Evolutionary conservation across 2,888 invertebrate species (phyloP), one percentile per base, ranked within the genome.

Genomic region (Uropetala carovei): DNA sequence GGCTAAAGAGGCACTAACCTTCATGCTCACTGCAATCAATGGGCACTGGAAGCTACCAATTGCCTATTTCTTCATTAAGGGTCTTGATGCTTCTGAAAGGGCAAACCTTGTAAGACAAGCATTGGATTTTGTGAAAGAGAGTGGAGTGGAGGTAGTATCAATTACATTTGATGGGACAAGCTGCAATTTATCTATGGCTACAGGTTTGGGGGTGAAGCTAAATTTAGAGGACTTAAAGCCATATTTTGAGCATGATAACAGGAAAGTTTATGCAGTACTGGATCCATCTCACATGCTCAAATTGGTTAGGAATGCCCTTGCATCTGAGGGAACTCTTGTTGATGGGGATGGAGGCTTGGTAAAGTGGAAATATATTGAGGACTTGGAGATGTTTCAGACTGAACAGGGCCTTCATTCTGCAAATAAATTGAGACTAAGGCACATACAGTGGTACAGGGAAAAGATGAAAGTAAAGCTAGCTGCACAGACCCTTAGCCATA

Each of bases 11-110:
- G n/a, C n/a, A n/a, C n/a, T n/a, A 81, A 81, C 81, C 13, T 56
- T 85, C 59, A 93, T 94, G 93, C 43, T 94, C 0, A 94, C 94
- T 14, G 4, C 81, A 9, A 81, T 94, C 64, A 94, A 94, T 93
- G 93, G 94, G 92, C 93, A 92, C 13, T 94, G 94, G 94, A 94
- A 94, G 93, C 75, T 94, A 16, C 94, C 94, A 30, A 93, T 94
- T 11, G 94, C 94, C 0, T 94, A 94, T 92, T 95, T 94, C 93
- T 93, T 94, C 59, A 93, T 93, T 56, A 84, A 93, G 27, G 93
- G 94, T 16, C 92, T 93, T 57, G 43, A 57, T 59, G 84, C 92
- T 3, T 58, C 58, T 84, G 89, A 91, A n/a, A 89, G 92, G 22
- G 92, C 92, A n/a, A 91, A 92, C 60, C 64, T 93, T 14, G 83